Evolutionary conservation across 2,888 invertebrate species (phyloP), one percentile per base, ranked within the genome.

Genomic region (Ditula angustiorana): DNA sequence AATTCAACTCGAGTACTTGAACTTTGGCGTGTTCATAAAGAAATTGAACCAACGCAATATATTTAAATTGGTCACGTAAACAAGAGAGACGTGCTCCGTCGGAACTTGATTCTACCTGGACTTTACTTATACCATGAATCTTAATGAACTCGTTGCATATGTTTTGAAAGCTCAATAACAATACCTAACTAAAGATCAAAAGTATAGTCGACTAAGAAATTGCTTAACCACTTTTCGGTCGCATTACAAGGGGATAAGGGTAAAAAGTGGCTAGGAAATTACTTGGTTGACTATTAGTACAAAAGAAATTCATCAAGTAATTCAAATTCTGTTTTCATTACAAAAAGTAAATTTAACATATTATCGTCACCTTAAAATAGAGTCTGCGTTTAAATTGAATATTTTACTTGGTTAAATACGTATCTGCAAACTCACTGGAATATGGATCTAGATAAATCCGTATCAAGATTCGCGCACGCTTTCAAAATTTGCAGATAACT

Each of bases 1-100:
- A 84, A 91, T 91, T 91, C 91, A 85, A 76, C 74, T 71, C 73
- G 74, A 80, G 84, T 80, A 76, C 84, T 85, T 89, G 86, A 90
- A 85, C 89, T 88, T 85, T 90, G 85, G 81, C 83, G 79, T 83
- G 71, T 74, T 79, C 81, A 72, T 84, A 78, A 82, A 83, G 81
- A 77, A 82, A 83, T 82, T 73, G 77, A 80, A 66, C 69, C 79
- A 77, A 77, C 74, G 81, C 72, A 78, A 81, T 74, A 67, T 70
- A 72, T 72, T 75, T 67, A 77, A 83, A 85, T 79, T 82, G 84
- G 83, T 82, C 81, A 87, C 86, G 83, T 83, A 80, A 46, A 67
- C 24, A 65, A 50, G 65, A 62, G 67, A 64, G 67, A 58, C 60
- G 64, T 64, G 67, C 46, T 49, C 16, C 35, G 35, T 23, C 23